Conservation (phyloP, 2,888 invertebrate species). For the Caenorhabditis auriculariae region DNA sequence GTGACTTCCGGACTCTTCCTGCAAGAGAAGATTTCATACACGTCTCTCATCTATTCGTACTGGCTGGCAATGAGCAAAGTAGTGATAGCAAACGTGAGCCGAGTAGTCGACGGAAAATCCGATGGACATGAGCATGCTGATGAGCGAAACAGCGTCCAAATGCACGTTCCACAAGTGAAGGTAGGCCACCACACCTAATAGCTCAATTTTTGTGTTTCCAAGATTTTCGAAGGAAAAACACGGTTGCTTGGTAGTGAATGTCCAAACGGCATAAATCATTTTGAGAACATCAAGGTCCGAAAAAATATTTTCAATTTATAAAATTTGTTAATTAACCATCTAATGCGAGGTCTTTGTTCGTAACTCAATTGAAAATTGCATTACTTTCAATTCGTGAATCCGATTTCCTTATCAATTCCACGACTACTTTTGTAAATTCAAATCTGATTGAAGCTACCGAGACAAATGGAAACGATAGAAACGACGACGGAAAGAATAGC, state of each 20-base stretch:
- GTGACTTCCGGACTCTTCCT: too few species aligned
- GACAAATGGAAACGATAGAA: constrained; percentile 58
- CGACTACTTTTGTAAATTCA: too few species aligned
- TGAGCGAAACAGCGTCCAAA: constrained; percentile 59
- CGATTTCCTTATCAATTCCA: too few species aligned
- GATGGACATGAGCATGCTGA: constrained; percentile 59
- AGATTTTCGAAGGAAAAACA: not conserved
- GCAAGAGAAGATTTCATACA: constrained; percentile 8
- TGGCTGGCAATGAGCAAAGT: constrained; percentile 51
- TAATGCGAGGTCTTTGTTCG: too few species aligned
- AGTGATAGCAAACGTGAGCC: constrained; percentile 60
- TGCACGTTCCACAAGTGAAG: constrained; percentile 59
- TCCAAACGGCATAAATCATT: too few species aligned
- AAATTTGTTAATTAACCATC: too few species aligned
- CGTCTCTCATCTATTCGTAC: constrained; percentile 5
- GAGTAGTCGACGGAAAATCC: constrained; percentile 61
- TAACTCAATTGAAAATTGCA: too few species aligned
- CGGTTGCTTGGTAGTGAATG: not conserved
- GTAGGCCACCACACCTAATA: constrained; percentile 48
- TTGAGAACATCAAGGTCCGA: too few species aligned
- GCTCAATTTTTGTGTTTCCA: not conserved
- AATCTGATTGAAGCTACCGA: constrained; percentile 33
- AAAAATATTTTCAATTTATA: too few species aligned
- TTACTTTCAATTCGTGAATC: too few species aligned
- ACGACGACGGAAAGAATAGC: constrained; percentile 58